Conservation (phyloP, 2,797 vertebrate genomes). For the Oophaga sylvatica region DNA sequence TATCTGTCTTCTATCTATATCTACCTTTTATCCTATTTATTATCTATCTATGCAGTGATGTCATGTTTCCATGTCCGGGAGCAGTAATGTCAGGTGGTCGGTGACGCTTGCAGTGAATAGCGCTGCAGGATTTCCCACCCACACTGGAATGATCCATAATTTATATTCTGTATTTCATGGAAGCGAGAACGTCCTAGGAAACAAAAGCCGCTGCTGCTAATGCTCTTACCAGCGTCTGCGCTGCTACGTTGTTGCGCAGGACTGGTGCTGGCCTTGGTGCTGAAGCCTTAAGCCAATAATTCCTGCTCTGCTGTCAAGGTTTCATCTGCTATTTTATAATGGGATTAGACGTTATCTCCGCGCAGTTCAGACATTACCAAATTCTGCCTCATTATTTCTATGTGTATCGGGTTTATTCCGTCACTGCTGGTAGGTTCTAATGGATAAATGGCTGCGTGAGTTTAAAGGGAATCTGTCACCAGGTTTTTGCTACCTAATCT, state of each 20-base stretch:
- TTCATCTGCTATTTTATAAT: background rate
- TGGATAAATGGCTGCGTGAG: no score
- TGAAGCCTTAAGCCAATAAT: conserved; percentile 32
- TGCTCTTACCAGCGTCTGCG: background rate
- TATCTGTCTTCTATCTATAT: background rate
- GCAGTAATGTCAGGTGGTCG: background rate
- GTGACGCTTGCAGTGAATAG: background rate
- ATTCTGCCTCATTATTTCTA: background rate
- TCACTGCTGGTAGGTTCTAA: no score
- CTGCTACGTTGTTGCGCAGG: background rate
- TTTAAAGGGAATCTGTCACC: no score
- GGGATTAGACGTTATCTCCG: background rate
- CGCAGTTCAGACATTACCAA: background rate
- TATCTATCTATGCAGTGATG: background rate
- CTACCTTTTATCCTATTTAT: background rate
- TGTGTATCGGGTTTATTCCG: background rate
- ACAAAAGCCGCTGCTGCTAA: background rate
- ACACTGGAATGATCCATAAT: conserved; percentile 32
- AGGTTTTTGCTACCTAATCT: no score
- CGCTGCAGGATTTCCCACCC: background rate
- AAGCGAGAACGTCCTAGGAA: no score
- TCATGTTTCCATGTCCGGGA: background rate
- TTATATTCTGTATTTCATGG: background rate
- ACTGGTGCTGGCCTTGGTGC: conserved; percentile 50
- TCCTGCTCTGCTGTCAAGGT: background rate